Evolutionary conservation across 2,797 vertebrate species (phyloP).

Genomic region (Liasis olivaceus): DNA sequence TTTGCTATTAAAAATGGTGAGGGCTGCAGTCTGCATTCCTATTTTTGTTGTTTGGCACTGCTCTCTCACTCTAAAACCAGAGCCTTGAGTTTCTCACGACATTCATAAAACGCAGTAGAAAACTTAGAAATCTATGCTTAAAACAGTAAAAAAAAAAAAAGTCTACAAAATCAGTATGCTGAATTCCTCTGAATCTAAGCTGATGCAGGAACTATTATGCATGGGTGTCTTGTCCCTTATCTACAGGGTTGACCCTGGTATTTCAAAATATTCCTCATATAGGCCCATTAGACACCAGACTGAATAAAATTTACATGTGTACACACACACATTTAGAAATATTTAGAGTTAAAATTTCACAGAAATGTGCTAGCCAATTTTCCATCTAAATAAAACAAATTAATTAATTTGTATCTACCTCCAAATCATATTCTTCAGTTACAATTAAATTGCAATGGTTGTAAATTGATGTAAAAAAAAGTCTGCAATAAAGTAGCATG

Average conservation of each 20-base stretch:
- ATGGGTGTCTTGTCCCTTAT: not conserved
- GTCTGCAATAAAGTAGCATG: not conserved
- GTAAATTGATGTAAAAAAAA: not conserved
- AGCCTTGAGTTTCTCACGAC: not conserved
- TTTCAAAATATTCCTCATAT: not conserved
- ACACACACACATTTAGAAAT: not conserved
- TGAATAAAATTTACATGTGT: not conserved
- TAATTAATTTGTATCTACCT: not conserved
- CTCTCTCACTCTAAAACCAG: not conserved
- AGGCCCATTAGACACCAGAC: not conserved
- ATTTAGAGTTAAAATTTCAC: not conserved
- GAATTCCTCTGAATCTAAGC: not conserved
- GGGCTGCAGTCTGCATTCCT: not conserved
- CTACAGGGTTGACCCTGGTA: not conserved
- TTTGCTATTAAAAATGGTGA: not conserved
- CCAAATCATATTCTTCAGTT: not conserved
- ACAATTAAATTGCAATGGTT: not conserved
- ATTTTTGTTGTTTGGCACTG: not conserved
- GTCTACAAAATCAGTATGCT: not conserved
- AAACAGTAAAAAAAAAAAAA: not conserved
- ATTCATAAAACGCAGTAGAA: not conserved
- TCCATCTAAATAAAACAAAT: not conserved
- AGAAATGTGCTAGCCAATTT: not conserved
- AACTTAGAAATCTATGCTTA: not conserved
- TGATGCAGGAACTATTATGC: not conserved